Conservation (phyloP, 2,113 vertebrate species). For the Ellobius talpinus region DNA sequence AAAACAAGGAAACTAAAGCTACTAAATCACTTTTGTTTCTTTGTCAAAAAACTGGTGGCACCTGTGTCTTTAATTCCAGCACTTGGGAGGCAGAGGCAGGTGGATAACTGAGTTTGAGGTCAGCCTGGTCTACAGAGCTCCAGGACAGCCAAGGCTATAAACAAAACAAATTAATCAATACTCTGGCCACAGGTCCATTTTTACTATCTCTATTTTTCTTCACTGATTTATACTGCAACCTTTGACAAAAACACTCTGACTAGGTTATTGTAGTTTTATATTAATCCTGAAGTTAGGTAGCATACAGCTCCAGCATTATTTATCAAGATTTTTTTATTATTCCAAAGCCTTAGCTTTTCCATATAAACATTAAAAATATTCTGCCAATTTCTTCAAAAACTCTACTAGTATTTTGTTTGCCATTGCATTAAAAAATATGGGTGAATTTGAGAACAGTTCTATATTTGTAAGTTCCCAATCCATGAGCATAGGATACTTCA, state of each 20-base stretch:
- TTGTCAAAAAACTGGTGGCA: neutral
- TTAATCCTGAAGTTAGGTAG: neutral
- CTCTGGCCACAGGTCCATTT: neutral
- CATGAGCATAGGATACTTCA: neutral
- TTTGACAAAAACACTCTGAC: neutral
- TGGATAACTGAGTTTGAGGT: neutral
- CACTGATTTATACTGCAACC: neutral
- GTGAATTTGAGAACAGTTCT: neutral
- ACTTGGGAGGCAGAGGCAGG: neutral
- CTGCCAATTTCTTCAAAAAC: neutral
- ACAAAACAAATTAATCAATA: neutral
- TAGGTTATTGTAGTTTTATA: neutral
- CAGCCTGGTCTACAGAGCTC: neutral
- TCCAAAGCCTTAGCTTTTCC: neutral
- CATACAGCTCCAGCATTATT: neutral
- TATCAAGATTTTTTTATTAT: neutral
- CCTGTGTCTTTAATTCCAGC: neutral
- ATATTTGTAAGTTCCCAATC: neutral
- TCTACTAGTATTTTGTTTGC: neutral
- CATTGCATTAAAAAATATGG: neutral
- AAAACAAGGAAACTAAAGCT: neutral
- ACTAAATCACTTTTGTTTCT: neutral
- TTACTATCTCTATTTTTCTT: neutral
- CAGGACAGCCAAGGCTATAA: neutral
- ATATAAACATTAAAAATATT: neutral